These are phyloP conservation scores for Heterotilapia buettikoferi DNA, from an alignment of 2,113 vertebrate species.

Conservation along the genomic window DNA sequence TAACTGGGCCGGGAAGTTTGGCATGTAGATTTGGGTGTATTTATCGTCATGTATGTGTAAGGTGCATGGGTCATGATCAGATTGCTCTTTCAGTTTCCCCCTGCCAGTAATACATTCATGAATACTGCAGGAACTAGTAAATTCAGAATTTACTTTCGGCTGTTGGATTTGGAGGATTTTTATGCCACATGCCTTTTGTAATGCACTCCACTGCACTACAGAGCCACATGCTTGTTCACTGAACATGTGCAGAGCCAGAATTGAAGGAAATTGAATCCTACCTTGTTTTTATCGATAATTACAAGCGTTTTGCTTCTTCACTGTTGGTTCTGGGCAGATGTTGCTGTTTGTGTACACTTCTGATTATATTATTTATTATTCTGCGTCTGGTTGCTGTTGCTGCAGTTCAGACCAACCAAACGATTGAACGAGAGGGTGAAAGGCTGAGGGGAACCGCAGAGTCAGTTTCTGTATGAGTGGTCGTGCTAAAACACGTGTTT, in stretches of 20 bases:
- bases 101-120: background rate
- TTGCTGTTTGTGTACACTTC: background rate
- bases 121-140: too few relatives aligned
- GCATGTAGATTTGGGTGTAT: background rate
- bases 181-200: background rate
- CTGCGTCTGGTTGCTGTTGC: background rate
- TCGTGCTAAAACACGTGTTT: accelerated
- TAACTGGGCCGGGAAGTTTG: background rate
- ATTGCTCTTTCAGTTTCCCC: background rate
- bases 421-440: background rate
- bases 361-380: background rate
- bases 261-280: background rate
- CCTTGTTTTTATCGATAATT: background rate
- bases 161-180: background rate
- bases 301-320: background rate
- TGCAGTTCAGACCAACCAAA: background rate
- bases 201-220: background rate
- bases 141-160: background rate
- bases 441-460: background rate
- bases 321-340: background rate
- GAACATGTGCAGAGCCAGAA: background rate
- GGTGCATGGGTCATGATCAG: background rate
- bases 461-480: background rate
- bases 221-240: background rate
- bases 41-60: background rate